Conservation (phyloP, 2,888 invertebrate species). For the Conops quadrifasciatus region DNA sequence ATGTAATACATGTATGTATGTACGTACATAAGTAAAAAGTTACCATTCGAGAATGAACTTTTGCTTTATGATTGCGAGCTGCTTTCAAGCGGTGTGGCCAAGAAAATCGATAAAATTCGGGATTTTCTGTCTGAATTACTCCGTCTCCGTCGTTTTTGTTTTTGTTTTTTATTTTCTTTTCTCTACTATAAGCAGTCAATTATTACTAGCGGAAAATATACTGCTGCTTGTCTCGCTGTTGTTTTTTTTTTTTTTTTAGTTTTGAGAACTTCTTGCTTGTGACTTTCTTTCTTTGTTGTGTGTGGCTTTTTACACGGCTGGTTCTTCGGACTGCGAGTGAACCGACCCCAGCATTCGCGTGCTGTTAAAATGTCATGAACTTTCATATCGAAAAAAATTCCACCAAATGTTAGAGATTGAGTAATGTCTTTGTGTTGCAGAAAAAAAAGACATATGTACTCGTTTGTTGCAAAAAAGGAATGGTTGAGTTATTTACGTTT, state of each 20-base stretch:
- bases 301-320: background rate
- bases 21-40: background rate
- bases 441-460: too few species aligned
- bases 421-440: too few species aligned
- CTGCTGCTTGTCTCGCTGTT: background rate
- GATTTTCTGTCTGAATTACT: too few species aligned
- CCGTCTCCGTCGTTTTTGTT: too few species aligned
- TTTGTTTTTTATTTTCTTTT: background rate
- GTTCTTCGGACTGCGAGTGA: too few species aligned
- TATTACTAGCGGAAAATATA: constrained; percentile 11
- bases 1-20: background rate
- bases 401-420: too few species aligned
- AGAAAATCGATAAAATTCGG: too few species aligned
- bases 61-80: background rate
- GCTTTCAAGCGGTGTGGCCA: background rate
- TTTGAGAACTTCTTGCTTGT: constrained; percentile 8
- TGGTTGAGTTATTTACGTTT: too few species aligned
- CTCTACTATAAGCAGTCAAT: background rate
- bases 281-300: constrained; percentile 5
- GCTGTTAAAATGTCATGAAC: too few species aligned
- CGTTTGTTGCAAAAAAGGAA: too few species aligned
- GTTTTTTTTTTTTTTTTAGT: background rate
- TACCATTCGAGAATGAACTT: background rate
- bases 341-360: too few species aligned
- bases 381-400: too few species aligned